Conservation (phyloP, 2,888 invertebrate species). For the Drosophila acutilabella region DNA sequence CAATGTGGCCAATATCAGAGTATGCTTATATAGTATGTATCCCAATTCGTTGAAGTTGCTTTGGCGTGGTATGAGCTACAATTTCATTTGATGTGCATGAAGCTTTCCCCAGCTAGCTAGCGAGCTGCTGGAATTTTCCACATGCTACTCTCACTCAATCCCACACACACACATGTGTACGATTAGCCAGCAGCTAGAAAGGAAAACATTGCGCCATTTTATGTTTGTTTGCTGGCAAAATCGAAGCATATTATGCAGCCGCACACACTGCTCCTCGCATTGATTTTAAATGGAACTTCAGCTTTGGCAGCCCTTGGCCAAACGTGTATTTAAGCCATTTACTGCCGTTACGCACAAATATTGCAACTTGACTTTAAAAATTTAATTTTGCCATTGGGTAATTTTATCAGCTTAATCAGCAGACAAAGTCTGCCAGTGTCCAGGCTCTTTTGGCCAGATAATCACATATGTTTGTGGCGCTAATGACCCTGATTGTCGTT, state of each 20-base stretch:
- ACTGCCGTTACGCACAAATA: neutral
- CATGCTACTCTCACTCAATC: slow-evolving; percentile 12
- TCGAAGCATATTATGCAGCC: slow-evolving; percentile 70
- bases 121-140: slow-evolving; percentile 19
- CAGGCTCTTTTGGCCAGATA: slow-evolving; percentile 26
- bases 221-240: slow-evolving; percentile 64
- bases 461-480: slow-evolving; percentile 32
- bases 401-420: slow-evolving; percentile 27
- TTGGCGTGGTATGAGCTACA: slow-evolving; percentile 22
- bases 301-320: slow-evolving; percentile 8
- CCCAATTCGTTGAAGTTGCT: slow-evolving; percentile 2
- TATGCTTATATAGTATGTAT: slow-evolving; percentile 25
- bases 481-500: slow-evolving; percentile 54
- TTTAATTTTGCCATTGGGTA: slow-evolving; percentile 25
- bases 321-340: neutral
- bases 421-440: slow-evolving; percentile 31
- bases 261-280: slow-evolving; percentile 55
- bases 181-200: slow-evolving; percentile 47
- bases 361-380: slow-evolving; percentile 41
- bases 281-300: slow-evolving; percentile 38
- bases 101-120: slow-evolving; percentile 23
- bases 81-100: slow-evolving; percentile 45
- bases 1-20: slow-evolving; percentile 46
- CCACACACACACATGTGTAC: slow-evolving; percentile 8
- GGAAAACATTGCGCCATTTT: slow-evolving; percentile 62